phyloP scores from a whole-genome alignment of 2,888 invertebrate species.

The Anodontia alba region DNA sequence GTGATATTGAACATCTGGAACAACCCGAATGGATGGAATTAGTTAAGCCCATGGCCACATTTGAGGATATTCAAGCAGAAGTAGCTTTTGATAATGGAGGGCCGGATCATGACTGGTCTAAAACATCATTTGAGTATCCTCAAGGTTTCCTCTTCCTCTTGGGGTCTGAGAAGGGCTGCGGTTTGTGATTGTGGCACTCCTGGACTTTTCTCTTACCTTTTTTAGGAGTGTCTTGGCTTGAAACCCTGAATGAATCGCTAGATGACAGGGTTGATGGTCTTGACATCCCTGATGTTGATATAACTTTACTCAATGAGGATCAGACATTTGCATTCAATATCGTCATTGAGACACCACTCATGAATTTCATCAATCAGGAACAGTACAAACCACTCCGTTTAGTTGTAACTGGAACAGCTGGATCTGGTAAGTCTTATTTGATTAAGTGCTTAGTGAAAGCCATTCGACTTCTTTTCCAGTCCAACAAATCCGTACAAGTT shows the following conservation, averaged over 20 bases:
- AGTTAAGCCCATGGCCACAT: slow-evolving; percentile 42
- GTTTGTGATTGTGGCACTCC: too few relatives aligned
- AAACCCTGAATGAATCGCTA: slow-evolving; percentile 9
- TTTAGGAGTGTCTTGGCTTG: slow-evolving; percentile 39
- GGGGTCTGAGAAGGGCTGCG: too few relatives aligned
- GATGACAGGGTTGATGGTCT: slow-evolving; percentile 4
- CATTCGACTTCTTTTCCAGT: not conserved
- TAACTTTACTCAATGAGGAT: not conserved
- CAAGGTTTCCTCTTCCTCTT: too few relatives aligned
- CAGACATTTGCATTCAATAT: not conserved
- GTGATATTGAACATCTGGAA: not conserved
- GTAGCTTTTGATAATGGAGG: slow-evolving; percentile 66
- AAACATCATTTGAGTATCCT: slow-evolving; percentile 29
- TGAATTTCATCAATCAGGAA: not conserved
- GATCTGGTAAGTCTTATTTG: not conserved
- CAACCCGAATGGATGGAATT: slow-evolving; percentile 61
- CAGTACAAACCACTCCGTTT: not conserved
- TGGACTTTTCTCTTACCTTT: too few relatives aligned
- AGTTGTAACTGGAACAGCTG: not conserved
- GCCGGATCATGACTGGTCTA: slow-evolving; percentile 48
- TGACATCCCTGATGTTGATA: slow-evolving; percentile 35
- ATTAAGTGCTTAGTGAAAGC: not conserved
- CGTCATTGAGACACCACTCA: not conserved
- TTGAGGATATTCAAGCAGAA: slow-evolving; percentile 20
- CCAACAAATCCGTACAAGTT: slow-evolving; percentile 8